Evolutionary conservation across 1,140 invertebrate species (phyloP), one percentile per base, ranked within the genome.

Genomic region (Zaprionus gabonicus): DNA sequence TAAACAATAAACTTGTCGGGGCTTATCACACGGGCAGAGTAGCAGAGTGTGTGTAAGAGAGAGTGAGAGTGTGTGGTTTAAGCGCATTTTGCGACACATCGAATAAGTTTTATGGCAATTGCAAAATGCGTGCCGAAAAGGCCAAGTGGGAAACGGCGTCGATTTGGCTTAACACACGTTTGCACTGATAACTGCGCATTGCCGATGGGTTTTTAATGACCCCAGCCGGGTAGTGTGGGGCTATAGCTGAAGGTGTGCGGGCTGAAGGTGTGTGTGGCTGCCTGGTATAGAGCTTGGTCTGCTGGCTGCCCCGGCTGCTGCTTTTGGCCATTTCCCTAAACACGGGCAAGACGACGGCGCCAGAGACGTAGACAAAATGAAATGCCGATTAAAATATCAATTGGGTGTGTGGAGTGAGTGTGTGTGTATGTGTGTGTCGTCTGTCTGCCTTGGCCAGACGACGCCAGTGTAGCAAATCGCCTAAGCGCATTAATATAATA

Each of bases 311-410:
- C 6, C 38, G 38, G 12, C 9, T 55, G 49, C 6, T 63, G 51
- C 36, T 55, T 46, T 56, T 73, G 63, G 38, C 68, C 53, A 57
- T 71, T 81, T 86, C 76, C 82, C 82, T 86, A 80, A 86, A 77
- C 83, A 79, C 34, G 56, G 34, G 60, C 73, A 70, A 51, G 46
- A 51, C 31, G n/a, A 60, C 80, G 83, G 83, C 84, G 83, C 83
- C 79, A 86, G 34, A 12, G 51, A 46, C 44, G 71, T 80, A 80
- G 83, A 87, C 82, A 68, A 82, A 86, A 82, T 86, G 77, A 86
- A 86, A 87, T 86, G 80, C 80, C 82, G 82, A 86, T 86, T 86
- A 87, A 86, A 86, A 86, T 86, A 86, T 86, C 82, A 86, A 86
- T 87, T 79, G 68, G 17, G 17, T 69, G 57, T 51, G 38, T 20